Percentiles rank a stretch among this genome's conserved stretches.
These are phyloP conservation scores for Drosophila kokeensis DNA, from an alignment of 2,888 invertebrate genomes.

Conservation along the genomic window DNA sequence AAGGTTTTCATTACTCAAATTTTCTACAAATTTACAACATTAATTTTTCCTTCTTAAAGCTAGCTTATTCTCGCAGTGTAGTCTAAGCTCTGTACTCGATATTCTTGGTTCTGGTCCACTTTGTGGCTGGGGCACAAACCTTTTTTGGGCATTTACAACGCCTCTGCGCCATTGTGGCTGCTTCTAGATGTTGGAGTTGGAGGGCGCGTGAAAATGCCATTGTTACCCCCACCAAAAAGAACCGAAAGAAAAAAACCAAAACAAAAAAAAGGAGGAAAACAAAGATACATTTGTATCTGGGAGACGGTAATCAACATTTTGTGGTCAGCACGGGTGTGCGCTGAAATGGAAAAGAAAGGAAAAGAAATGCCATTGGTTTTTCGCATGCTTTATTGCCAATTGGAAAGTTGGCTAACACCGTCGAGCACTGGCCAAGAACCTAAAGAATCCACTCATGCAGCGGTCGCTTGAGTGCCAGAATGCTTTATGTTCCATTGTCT, in stretches of 20 bases:
- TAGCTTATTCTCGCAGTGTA: conserved; percentile 31
- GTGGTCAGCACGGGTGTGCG: conserved; percentile 68
- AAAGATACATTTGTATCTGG: conserved; percentile 33
- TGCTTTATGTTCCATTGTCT: conserved; percentile 75
- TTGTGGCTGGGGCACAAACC: conserved; percentile 55
- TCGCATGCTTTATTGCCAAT: conserved; percentile 80
- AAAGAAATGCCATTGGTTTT: conserved; percentile 66
- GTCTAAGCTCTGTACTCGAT: neutral
- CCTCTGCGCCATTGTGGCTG: conserved; percentile 70
- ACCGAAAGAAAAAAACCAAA: neutral
- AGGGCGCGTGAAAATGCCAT: conserved; percentile 79
- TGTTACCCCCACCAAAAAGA: conserved; percentile 44
- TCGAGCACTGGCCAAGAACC: conserved; percentile 39
- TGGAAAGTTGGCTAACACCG: conserved; percentile 69
- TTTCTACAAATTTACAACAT: neutral
- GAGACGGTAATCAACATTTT: conserved; percentile 76
- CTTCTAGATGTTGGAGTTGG: conserved; percentile 15
- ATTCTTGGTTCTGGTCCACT: conserved; percentile 40
- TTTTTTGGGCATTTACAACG: conserved; percentile 80
- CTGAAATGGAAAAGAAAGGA: conserved; percentile 37
- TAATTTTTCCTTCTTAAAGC: neutral
- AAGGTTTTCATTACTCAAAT: neutral
- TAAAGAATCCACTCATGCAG: conserved; percentile 56
- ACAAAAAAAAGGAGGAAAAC: conserved; percentile 7
- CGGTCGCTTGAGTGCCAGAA: conserved; percentile 67